A percentile compares a stretch with the other conserved stretches of the same genome.
phyloP scores from a whole-genome alignment of 2,888 invertebrate genomes.

The Synanthedon vespiformis region DNA sequence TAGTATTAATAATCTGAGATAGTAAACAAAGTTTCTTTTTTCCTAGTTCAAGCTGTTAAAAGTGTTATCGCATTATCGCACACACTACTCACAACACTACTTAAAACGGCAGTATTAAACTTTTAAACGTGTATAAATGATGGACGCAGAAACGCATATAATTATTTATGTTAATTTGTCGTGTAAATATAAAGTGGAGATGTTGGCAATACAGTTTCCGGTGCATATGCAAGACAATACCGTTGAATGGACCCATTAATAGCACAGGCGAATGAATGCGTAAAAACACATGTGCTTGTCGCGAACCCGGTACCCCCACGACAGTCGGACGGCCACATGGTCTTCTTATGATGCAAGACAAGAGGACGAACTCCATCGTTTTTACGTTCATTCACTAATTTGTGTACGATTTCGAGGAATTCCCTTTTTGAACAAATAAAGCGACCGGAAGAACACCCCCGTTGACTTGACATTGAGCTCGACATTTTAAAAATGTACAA shows the following conservation, averaged over 20 bases:
- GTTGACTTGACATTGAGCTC: too few species aligned
- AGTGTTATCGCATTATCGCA: too few species aligned
- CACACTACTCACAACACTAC: too few species aligned
- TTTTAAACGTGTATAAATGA: not conserved
- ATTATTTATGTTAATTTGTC: conserved; percentile 55
- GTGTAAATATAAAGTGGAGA: conserved; percentile 26
- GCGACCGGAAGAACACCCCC: conserved; percentile 9
- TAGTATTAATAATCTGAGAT: too few species aligned
- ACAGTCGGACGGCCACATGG: conserved; percentile 45
- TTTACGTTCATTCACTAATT: conserved; percentile 52
- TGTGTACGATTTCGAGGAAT: conserved; percentile 47
- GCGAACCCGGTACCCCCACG: conserved; percentile 35
- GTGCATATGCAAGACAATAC: conserved; percentile 65
- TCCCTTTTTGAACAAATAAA: conserved; percentile 33
- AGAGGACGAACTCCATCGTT: conserved; percentile 28
- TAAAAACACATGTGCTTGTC: conserved; percentile 55
- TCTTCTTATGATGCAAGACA: conserved; percentile 58
- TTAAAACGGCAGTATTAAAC: too few species aligned
- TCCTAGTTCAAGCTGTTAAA: too few species aligned
- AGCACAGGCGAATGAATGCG: conserved; percentile 56
- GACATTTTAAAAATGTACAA: too few species aligned
- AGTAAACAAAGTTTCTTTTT: too few species aligned
- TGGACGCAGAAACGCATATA: conserved; percentile 10
- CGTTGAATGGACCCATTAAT: conserved; percentile 63
- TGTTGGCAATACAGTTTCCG: conserved; percentile 41